Conservation (phyloP, 2,888 invertebrate species). For the Drymonia ruficornis region DNA sequence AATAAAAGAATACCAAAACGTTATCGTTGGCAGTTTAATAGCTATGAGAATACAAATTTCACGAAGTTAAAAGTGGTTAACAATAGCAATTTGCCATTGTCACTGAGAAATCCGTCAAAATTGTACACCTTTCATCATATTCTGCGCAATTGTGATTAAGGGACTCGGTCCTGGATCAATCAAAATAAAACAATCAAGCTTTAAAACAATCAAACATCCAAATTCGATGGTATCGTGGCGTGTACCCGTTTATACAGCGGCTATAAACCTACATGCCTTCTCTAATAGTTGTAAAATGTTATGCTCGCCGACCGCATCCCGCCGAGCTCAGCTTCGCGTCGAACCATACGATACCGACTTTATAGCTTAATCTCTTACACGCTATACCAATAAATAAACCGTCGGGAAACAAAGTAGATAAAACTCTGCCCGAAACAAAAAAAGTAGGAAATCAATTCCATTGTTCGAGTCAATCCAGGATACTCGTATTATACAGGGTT, state of each 20-base stretch:
- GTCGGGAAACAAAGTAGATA: conserved; percentile 61
- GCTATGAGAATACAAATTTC: too few species aligned
- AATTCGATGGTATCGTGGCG: conserved; percentile 44
- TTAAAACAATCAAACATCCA: conserved; percentile 7
- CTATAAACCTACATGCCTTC: conserved; percentile 53
- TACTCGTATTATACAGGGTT: neutral
- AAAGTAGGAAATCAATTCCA: conserved; percentile 27
- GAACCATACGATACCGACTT: conserved; percentile 57
- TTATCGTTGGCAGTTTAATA: too few species aligned
- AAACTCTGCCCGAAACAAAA: conserved; percentile 35
- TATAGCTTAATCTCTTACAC: conserved; percentile 80
- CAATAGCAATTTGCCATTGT: too few species aligned
- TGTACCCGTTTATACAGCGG: conserved; percentile 39
- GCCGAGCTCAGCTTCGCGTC: conserved; percentile 73
- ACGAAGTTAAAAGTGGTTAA: too few species aligned
- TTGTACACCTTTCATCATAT: too few species aligned
- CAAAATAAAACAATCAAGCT: conserved; percentile 1
- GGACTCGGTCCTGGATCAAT: neutral
- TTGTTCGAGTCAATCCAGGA: conserved; percentile 10
- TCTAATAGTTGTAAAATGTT: conserved; percentile 75
- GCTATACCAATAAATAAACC: conserved; percentile 76
- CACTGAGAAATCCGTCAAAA: too few species aligned
- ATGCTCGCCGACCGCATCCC: conserved; percentile 65
- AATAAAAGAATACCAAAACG: too few species aligned
- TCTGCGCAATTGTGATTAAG: too few species aligned